These are phyloP conservation scores for Leucopsar rothschildi DNA, from an alignment of 2,113 vertebrate species.

Conservation along the genomic window DNA sequence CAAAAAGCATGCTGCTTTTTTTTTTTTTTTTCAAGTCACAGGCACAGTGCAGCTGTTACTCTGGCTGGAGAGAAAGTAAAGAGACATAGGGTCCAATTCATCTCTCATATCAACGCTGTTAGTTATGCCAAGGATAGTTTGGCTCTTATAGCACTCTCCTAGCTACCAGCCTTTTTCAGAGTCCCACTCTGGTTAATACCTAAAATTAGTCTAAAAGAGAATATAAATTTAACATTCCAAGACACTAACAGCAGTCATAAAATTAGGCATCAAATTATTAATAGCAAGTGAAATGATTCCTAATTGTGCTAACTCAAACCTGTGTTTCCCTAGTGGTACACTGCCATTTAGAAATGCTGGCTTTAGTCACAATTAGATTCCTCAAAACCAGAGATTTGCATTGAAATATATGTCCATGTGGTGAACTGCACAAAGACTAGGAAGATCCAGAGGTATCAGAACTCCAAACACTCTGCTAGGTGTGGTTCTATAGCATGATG, in stretches of 20 bases:
- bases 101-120: slow-evolving; percentile 16
- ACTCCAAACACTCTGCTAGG: background rate
- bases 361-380: background rate
- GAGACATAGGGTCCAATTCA: slow-evolving; percentile 43
- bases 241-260: background rate
- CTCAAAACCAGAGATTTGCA: background rate
- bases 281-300: background rate
- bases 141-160: slow-evolving; percentile 6
- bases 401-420: background rate
- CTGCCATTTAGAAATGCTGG: background rate
- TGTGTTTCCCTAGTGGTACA: background rate
- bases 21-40: background rate
- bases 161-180: slow-evolving; percentile 13
- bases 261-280: background rate
- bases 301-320: background rate
- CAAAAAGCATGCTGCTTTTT: background rate
- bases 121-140: slow-evolving; percentile 33
- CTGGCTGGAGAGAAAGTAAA: slow-evolving; percentile 28
- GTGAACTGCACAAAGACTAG: background rate
- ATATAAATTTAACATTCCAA: background rate
- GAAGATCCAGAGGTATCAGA: background rate
- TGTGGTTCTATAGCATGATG: background rate
- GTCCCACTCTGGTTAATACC: background rate
- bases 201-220: background rate
- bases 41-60: slow-evolving; percentile 63